phyloP scores from a whole-genome alignment of 1,140 invertebrate species.

The Drosophila serrata region DNA sequence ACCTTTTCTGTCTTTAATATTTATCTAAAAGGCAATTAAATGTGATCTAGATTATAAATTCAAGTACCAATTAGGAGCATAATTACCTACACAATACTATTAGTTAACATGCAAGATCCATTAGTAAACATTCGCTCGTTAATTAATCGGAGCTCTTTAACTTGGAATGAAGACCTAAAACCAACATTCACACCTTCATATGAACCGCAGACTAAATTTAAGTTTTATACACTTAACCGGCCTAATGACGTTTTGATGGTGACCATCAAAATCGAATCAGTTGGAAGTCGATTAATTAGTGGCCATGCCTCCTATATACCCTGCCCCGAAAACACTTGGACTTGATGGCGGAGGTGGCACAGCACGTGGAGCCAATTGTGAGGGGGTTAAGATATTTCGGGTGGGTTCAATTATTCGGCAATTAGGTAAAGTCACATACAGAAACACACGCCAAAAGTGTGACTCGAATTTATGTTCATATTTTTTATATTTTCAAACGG shows the following conservation, averaged over 20 bases:
- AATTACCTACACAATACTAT: conserved; percentile 4
- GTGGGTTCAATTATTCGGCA: conserved; percentile 71
- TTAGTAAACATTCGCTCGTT: conserved; percentile 33
- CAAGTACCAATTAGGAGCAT: neutral
- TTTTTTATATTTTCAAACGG: conserved; percentile 3
- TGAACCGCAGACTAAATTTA: conserved; percentile 54
- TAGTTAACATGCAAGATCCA: conserved; percentile 18
- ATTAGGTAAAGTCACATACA: conserved; percentile 58
- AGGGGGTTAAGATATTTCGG: conserved; percentile 31
- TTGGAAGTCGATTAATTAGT: conserved; percentile 82
- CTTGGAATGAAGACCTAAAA: conserved; percentile 18
- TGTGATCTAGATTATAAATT: neutral
- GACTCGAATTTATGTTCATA: conserved; percentile 12
- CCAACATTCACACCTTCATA: conserved; percentile 36
- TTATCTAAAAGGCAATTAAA: neutral
- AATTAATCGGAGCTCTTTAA: conserved; percentile 55
- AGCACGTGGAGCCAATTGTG: conserved; percentile 66
- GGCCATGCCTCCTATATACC: conserved; percentile 20
- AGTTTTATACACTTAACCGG: conserved; percentile 70
- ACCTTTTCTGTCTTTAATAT: neutral
- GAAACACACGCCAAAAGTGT: conserved; percentile 39
- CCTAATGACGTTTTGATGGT: conserved; percentile 80
- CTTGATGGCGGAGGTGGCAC: conserved; percentile 29
- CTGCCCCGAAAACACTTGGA: conserved; percentile 19
- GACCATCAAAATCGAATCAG: conserved; percentile 81